Evolutionary conservation across 23 tunicate genomes (phyloP).

Genomic region (Trididemnum clinides): DNA sequence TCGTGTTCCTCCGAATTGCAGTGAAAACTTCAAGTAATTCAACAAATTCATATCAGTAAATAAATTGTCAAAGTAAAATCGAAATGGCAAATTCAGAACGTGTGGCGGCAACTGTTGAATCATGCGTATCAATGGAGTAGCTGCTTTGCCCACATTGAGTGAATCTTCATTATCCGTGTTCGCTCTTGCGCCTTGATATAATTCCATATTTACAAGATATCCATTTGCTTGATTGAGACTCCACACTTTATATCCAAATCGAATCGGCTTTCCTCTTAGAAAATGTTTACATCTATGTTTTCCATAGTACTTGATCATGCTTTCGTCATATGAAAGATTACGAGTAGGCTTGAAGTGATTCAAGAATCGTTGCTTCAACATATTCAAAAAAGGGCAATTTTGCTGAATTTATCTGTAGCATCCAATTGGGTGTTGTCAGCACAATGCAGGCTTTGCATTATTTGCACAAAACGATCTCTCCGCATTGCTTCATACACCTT

Average conservation of each 20-base stretch:
- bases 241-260: slow-evolving; percentile 18
- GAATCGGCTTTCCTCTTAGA: background rate
- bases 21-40: background rate
- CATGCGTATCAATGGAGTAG: background rate
- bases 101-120: background rate
- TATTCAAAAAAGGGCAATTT: background rate
- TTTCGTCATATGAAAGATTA: background rate
- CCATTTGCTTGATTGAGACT: background rate
- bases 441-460: slow-evolving; percentile 3
- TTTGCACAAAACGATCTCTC: slow-evolving; percentile 1
- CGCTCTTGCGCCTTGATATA: background rate
- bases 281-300: slow-evolving; percentile 16
- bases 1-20: background rate
- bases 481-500: background rate
- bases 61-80: slow-evolving; percentile 1
- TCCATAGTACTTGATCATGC: slow-evolving; percentile 2
- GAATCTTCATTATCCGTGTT: background rate
- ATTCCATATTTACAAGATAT: background rate
- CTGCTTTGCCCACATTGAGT: background rate
- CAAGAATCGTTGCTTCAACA: background rate
- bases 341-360: background rate
- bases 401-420: background rate
- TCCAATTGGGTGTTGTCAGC: slow-evolving; percentile 10
- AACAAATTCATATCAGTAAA: slow-evolving; percentile 4
- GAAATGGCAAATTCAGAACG: background rate